Evolutionary conservation across 2,888 invertebrate species (phyloP).

Genomic region (Willowsia nigromaculata): DNA sequence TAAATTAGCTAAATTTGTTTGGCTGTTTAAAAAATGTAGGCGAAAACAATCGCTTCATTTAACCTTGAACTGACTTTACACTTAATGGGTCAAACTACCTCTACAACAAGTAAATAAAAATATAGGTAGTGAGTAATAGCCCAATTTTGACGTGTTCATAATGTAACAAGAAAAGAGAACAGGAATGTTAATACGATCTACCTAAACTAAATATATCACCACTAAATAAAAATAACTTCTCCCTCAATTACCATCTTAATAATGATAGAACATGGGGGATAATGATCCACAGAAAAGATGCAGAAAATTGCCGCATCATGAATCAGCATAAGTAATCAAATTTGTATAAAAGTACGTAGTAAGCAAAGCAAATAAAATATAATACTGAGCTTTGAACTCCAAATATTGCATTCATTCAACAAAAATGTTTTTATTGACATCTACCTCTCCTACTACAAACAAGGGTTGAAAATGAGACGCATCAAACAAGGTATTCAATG

Average conservation of each 20-base stretch:
- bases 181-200: background rate
- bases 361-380: background rate
- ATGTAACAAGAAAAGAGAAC: background rate
- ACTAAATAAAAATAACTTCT: background rate
- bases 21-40: constrained; percentile 24
- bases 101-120: background rate
- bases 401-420: background rate
- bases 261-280: background rate
- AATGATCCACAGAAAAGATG: background rate
- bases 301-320: constrained; percentile 26
- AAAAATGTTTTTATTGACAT: background rate
- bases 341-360: background rate
- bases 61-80: constrained; percentile 54
- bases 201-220: constrained; percentile 17
- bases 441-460: background rate
- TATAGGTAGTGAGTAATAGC: background rate
- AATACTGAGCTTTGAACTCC: background rate
- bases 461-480: background rate
- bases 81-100: constrained; percentile 59
- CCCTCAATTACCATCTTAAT: background rate
- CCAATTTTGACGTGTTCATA: constrained; percentile 2
- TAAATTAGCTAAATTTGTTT: background rate
- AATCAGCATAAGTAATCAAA: background rate
- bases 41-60: constrained; percentile 16
- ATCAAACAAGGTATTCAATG: background rate